These are phyloP conservation scores for Fulmarus glacialis DNA, from an alignment of 2,113 vertebrate genomes.

Conservation along the genomic window DNA sequence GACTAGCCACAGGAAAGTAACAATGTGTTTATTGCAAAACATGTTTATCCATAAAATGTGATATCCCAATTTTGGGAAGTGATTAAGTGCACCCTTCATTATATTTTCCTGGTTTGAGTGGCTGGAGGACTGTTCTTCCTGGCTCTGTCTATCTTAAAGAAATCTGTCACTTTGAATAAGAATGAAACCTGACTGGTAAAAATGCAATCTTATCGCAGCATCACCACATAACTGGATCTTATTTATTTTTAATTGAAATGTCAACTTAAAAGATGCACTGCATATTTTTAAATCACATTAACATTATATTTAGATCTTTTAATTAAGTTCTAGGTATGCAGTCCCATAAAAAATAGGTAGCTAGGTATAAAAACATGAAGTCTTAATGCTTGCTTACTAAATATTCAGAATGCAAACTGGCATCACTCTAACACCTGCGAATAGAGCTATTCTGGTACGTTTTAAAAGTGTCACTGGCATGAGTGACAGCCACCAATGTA, in stretches of 20 bases:
- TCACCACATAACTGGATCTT: background rate
- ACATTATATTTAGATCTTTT: slow-evolving; percentile 31
- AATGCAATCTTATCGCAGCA: background rate
- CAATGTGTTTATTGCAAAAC: background rate
- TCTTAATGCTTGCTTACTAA: slow-evolving; percentile 49
- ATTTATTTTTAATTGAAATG: slow-evolving; percentile 20
- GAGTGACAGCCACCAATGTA: slow-evolving; percentile 43
- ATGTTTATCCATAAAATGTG: background rate
- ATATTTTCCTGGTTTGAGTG: background rate
- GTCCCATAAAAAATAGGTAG: background rate
- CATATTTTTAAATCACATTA: background rate
- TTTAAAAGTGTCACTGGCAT: slow-evolving; percentile 14
- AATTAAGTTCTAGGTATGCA: slow-evolving; percentile 15
- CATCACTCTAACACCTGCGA: background rate
- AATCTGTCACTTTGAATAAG: slow-evolving; percentile 11
- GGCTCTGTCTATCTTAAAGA: background rate
- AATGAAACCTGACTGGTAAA: background rate
- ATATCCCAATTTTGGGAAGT: background rate
- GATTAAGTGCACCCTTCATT: background rate
- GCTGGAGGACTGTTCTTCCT: background rate
- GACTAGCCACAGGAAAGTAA: background rate
- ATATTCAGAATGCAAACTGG: slow-evolving; percentile 46
- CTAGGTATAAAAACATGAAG: slow-evolving; percentile 17
- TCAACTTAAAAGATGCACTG: background rate
- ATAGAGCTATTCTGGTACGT: slow-evolving; percentile 34